Percentiles rank a stretch among this genome's conserved stretches.
Evolutionary conservation across 2,797 vertebrate species (phyloP).

Genomic region (Phataginus tricuspis): DNA sequence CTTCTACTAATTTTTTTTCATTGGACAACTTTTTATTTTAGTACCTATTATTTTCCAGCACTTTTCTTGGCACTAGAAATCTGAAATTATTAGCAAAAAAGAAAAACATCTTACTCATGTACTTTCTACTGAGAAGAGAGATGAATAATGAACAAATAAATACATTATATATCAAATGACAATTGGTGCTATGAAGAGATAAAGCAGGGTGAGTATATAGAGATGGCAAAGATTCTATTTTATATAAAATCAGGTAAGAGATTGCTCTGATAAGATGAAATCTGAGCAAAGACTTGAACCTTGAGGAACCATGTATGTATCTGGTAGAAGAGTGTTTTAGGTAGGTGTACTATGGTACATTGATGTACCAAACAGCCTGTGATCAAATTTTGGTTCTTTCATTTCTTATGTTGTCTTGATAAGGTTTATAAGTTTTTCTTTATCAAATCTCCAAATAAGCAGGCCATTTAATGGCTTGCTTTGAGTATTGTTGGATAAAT

Average conservation of each 20-base stretch:
- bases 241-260: not conserved
- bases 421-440: not conserved
- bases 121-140: not conserved
- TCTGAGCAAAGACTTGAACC: not conserved
- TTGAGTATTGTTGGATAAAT: not conserved
- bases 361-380: not conserved
- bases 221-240: not conserved
- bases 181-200: not conserved
- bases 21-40: not conserved
- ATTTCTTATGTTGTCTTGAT: not conserved
- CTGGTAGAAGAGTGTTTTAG: not conserved
- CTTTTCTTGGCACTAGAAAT: not conserved
- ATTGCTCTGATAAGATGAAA: not conserved
- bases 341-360: not conserved
- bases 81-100: not conserved
- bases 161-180: not conserved
- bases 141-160: not conserved
- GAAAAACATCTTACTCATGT: not conserved
- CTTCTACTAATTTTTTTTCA: not conserved
- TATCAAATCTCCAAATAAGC: not conserved
- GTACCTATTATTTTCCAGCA: not conserved
- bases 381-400: not conserved
- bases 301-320: not conserved
- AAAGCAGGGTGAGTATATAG: not conserved
- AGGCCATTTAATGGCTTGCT: not conserved